Conservation (phyloP, 2,113 vertebrate genomes). For the Apistogramma diplotaenia region DNA sequence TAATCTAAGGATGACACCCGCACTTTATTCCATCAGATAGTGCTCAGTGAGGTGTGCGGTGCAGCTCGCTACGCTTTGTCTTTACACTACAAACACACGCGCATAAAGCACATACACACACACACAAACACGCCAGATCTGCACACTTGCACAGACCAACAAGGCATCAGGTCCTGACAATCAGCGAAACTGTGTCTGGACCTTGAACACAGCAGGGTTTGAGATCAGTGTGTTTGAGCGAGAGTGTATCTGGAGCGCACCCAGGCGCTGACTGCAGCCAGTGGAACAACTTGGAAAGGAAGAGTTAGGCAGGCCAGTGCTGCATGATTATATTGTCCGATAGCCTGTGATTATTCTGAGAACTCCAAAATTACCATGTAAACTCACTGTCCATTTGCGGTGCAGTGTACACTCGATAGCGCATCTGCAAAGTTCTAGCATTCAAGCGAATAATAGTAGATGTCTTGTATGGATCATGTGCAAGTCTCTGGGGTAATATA, state of each 20-base stretch:
- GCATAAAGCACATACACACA: constrained; percentile 1
- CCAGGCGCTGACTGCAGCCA: constrained; percentile 5
- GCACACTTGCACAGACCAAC: not conserved
- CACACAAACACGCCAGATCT: not conserved
- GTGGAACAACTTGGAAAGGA: constrained; percentile 37
- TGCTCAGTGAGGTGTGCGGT: constrained; percentile 52
- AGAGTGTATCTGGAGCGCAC: constrained; percentile 38
- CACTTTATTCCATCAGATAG: constrained; percentile 61
- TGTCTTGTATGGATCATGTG: not conserved
- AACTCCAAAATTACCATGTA: constrained; percentile 39
- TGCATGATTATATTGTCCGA: constrained; percentile 31
- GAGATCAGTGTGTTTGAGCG: constrained; percentile 30
- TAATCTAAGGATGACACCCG: constrained; percentile 53
- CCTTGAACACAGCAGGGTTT: constrained; percentile 19
- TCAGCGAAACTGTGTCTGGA: constrained; percentile 19
- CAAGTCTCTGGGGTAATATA: constrained; percentile 9
- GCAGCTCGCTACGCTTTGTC: constrained; percentile 33
- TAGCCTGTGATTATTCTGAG: constrained; percentile 61
- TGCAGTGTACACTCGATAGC: constrained; percentile 19
- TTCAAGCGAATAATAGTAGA: constrained; percentile 25
- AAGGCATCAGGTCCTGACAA: constrained; percentile 46
- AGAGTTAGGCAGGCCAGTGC: constrained; percentile 32
- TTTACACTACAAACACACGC: constrained; percentile 8
- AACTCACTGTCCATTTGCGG: constrained; percentile 41
- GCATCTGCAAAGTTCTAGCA: constrained; percentile 9